Percentiles rank a stretch among this genome's conserved stretches.
Conservation (phyloP, 2,797 vertebrate genomes). For the Rhincodon typus region DNA sequence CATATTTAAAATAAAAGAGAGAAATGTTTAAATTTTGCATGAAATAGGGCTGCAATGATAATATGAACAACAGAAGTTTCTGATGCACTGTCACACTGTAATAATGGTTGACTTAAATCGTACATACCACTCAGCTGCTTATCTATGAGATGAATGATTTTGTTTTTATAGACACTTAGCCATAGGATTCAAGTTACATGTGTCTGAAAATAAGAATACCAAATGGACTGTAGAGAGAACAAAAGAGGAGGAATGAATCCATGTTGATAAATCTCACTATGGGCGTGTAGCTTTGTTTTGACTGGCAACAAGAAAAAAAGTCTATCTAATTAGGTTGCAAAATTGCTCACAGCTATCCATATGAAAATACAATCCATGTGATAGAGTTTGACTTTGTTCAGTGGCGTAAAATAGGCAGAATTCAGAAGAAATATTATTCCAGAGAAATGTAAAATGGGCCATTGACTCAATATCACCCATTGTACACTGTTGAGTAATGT, state of each 20-base stretch:
- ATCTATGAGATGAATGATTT: not conserved
- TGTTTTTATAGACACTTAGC: not conserved
- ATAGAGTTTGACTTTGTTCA: not conserved
- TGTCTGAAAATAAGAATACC: not conserved
- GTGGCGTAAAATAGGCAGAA: not conserved
- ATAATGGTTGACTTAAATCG: not conserved
- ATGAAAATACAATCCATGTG: conserved; percentile 10
- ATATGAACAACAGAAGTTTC: not conserved
- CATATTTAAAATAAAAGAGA: conserved; percentile 24
- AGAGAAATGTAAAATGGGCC: not conserved
- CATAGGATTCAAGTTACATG: not conserved
- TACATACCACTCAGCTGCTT: not conserved
- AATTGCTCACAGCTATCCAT: conserved; percentile 5
- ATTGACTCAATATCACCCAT: not conserved
- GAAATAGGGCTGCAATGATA: conserved; percentile 1
- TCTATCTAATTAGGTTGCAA: not conserved
- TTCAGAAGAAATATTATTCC: not conserved
- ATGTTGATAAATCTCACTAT: not conserved
- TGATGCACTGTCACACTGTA: not conserved
- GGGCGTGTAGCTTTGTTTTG: not conserved
- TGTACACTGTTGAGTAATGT: not conserved
- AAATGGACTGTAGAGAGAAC: not conserved
- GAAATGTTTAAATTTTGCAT: conserved; percentile 21
- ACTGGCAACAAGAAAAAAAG: not conserved
- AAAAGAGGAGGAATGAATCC: not conserved